These are phyloP conservation scores for Drosophila repleta DNA, from an alignment of 1,140 invertebrate genomes.

Conservation along the genomic window DNA sequence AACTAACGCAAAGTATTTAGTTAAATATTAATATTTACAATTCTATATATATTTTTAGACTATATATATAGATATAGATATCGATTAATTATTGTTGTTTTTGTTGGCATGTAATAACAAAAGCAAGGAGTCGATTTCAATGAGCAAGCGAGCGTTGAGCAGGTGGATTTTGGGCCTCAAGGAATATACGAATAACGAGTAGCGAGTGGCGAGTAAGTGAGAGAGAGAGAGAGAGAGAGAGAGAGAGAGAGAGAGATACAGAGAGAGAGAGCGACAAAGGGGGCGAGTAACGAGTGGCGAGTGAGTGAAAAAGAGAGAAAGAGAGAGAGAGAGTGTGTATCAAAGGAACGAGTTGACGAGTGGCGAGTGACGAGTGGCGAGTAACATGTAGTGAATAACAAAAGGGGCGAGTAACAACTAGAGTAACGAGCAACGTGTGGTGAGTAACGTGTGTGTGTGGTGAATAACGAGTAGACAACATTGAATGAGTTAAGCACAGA, in stretches of 20 bases:
- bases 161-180: conserved; percentile 2
- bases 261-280: background rate
- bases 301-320: background rate
- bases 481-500: background rate
- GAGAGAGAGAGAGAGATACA: no score
- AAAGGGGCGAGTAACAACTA: background rate
- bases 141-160: conserved; percentile 66
- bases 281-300: background rate
- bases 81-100: conserved; percentile 11
- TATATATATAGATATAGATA: conserved; percentile 3
- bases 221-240: background rate
- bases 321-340: no score
- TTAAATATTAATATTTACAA: conserved; percentile 10
- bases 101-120: conserved; percentile 56
- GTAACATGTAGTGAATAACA: no score
- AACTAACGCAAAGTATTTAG: conserved; percentile 13
- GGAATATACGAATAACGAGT: conserved; percentile 18
- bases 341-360: no score
- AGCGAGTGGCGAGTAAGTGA: conserved; percentile 7
- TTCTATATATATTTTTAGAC: conserved; percentile 9
- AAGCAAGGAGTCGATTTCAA: conserved; percentile 74
- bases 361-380: background rate
- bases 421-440: background rate
- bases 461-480: conserved; percentile 8
- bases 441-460: background rate